Evolutionary conservation across 2,113 vertebrate species (phyloP), one percentile per base, ranked within the genome.

Genomic region (Anarrhichthys ocellatus): DNA sequence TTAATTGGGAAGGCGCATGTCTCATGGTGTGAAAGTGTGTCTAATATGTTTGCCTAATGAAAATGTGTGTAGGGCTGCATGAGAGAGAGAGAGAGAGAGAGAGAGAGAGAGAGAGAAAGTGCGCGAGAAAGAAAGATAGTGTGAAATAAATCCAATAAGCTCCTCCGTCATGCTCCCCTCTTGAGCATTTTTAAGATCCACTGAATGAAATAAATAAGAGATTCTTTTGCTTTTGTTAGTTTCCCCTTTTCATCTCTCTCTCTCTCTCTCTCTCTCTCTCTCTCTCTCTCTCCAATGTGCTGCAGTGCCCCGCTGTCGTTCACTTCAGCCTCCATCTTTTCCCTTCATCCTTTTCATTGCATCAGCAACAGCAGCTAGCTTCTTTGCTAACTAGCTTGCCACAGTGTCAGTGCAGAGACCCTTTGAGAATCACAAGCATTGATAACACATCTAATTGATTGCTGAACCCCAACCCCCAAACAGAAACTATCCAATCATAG

Each of bases 81-180:
- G 65, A 70, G 78, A 73, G 71, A 36, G 79, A 58, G 78, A 27
- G 68, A 78, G 67, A 50, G 58, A 38, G 42, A 58, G 66, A 70
- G 58, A n/a, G 50, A 46, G 48, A 13, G 48, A 67, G 34, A 52
- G 18, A 46, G 61, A 59, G 46, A 46, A 56, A 79, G 70, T 34
- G 64, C 34, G 81, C 10, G n/a, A 88, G 88, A 87, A 61, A 73
- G 82, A 66, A 73, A 76, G 83, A 88, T 76, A 84, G 85, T 81
- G 82, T 74, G 85, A 83, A 88, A 88, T 91, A 93, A 93, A 93
- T 91, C 92, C 92, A 92, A 90, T 93, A 90, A 93, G 87, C 91
- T 85, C 70, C 79, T 90, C 88, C 71, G 91, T 93, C 91, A 93
- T 92, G 91, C 86, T 92, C 75, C 82, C 73, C 85, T 90, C 87